Conservation (phyloP, 53 echinoderm and acorn worm genomes). For the Patiria pectinifera region DNA sequence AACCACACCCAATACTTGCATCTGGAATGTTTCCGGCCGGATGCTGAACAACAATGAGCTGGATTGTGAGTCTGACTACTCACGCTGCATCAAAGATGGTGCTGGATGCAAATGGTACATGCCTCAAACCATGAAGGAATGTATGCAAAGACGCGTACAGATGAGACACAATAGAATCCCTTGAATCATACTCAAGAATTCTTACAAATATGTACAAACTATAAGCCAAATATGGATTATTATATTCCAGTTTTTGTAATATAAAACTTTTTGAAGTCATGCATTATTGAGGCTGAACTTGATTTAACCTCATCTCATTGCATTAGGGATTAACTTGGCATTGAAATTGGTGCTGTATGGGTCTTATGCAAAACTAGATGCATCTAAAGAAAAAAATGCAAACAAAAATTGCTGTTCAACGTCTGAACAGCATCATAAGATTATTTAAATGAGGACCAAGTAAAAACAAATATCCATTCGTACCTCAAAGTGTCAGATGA, state of each 20-base stretch:
- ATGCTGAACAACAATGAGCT: constrained; percentile 67
- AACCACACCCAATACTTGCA: constrained; percentile 76
- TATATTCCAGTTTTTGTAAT: constrained; percentile 14
- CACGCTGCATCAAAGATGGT: constrained; percentile 81
- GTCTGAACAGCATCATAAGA: not conserved
- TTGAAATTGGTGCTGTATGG: no score
- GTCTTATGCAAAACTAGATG: not conserved
- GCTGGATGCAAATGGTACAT: constrained; percentile 90
- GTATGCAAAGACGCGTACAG: constrained; percentile 70
- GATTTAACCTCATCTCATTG: no score
- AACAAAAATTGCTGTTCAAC: not conserved
- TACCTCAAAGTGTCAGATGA: not conserved
- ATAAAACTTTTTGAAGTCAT: not conserved
- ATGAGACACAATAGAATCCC: constrained; percentile 72
- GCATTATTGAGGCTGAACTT: not conserved
- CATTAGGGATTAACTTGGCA: no score
- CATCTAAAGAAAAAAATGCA: not conserved
- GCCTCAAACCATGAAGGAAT: constrained; percentile 80
- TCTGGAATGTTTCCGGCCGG: constrained; percentile 77
- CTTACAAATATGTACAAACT: not conserved
- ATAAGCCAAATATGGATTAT: constrained; percentile 13
- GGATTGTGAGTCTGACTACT: constrained; percentile 84
- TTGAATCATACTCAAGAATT: constrained; percentile 17
- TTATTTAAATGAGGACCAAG: not conserved
- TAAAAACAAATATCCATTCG: not conserved